These are phyloP conservation scores for Xestobium rufovillosum DNA, from an alignment of 2,888 invertebrate species.

Conservation along the genomic window DNA sequence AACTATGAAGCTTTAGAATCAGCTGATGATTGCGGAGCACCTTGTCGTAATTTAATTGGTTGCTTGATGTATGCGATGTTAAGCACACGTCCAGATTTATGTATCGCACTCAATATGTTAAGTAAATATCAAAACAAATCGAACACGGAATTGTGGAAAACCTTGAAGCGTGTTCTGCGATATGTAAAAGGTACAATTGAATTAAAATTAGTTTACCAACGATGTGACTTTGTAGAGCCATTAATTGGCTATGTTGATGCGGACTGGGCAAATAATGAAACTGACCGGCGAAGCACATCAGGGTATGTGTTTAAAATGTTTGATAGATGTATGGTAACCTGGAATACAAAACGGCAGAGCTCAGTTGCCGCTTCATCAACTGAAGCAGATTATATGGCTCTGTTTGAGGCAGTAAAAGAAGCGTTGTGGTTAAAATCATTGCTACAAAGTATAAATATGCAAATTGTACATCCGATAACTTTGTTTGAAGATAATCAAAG, in stretches of 20 bases:
- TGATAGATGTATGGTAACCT: constrained; percentile 27
- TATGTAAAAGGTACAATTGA: constrained; percentile 24
- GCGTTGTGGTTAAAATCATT: constrained; percentile 30
- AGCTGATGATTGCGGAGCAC: too few relatives aligned
- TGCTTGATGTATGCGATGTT: too few relatives aligned
- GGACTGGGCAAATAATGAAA: constrained; percentile 20
- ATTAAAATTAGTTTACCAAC: constrained; percentile 21
- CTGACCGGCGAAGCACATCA: constrained; percentile 12
- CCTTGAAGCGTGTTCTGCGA: constrained; percentile 22
- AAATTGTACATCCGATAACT: constrained; percentile 15
- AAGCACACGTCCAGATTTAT: too few relatives aligned
- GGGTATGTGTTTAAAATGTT: constrained; percentile 21
- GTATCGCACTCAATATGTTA: constrained; percentile 26
- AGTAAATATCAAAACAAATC: constrained; percentile 24
- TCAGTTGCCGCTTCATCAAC: constrained; percentile 31
- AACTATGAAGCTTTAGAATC: constrained; percentile 5
- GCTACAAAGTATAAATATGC: constrained; percentile 22
- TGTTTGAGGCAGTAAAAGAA: constrained; percentile 28
- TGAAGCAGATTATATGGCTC: too few relatives aligned
- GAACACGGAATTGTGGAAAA: constrained; percentile 21
- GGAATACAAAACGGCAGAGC: constrained; percentile 31
- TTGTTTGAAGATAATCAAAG: constrained; percentile 31
- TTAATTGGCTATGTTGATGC: constrained; percentile 26
- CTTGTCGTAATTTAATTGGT: too few relatives aligned
- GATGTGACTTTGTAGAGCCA: constrained; percentile 18